Conservation (phyloP, 2,888 invertebrate genomes). For the Molorchus minor region DNA sequence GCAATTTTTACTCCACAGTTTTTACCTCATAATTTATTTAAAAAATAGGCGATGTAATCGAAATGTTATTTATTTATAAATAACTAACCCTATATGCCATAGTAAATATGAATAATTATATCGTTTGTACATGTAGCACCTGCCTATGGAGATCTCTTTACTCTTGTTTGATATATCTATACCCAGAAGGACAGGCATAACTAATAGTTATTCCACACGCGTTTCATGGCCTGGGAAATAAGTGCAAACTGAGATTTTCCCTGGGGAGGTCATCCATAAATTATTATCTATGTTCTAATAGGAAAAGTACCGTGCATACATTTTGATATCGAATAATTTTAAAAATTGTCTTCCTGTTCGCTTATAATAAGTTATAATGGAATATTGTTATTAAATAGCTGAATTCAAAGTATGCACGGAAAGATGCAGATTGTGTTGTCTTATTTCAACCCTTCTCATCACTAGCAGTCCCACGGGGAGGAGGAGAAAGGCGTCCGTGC, state of each 20-base stretch:
- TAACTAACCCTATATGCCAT: too few relatives aligned
- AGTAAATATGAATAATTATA: too few relatives aligned
- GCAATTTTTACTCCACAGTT: too few relatives aligned
- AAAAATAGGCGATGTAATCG: too few relatives aligned
- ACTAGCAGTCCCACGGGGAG: too few relatives aligned
- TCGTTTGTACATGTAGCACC: too few relatives aligned
- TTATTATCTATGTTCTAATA: slow-evolving; percentile 18
- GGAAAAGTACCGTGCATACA: slow-evolving; percentile 1
- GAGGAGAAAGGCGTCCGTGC: too few relatives aligned
- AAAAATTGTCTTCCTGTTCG: background rate
- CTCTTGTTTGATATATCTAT: slow-evolving; percentile 38
- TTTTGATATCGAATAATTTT: background rate
- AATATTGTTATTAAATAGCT: too few relatives aligned
- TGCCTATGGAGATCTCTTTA: slow-evolving; percentile 26
- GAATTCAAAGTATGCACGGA: background rate
- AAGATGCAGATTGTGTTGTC: too few relatives aligned
- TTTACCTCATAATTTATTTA: too few relatives aligned
- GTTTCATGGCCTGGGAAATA: slow-evolving; percentile 26
- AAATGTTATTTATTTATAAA: too few relatives aligned
- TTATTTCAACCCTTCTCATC: too few relatives aligned
- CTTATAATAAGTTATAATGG: background rate
- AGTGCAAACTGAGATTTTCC: slow-evolving; percentile 17
- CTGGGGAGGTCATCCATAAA: slow-evolving; percentile 21
- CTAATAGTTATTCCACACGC: slow-evolving; percentile 40
- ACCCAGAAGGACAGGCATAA: slow-evolving; percentile 40